These are phyloP conservation scores for Aphelenchoides fujianensis DNA, from an alignment of 1,140 invertebrate species.

Conservation along the genomic window DNA sequence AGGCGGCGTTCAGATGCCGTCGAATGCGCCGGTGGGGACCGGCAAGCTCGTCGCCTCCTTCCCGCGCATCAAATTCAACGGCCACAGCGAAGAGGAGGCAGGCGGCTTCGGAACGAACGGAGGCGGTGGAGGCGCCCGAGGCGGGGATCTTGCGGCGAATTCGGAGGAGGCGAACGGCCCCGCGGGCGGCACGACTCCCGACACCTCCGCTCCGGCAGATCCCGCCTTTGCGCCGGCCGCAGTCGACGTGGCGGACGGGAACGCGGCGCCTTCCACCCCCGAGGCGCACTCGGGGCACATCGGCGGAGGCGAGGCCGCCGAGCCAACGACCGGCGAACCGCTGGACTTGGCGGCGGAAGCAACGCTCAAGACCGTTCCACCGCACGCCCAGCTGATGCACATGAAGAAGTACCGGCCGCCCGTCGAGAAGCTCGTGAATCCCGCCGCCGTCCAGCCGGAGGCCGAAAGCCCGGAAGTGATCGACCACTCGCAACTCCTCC, in stretches of 20 bases:
- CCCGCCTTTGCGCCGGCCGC: neutral
- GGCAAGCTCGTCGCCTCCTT: neutral
- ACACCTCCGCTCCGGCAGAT: neutral
- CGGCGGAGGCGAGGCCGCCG: neutral
- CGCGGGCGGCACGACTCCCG: neutral
- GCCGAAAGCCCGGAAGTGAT: neutral
- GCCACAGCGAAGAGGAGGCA: constrained; percentile 10
- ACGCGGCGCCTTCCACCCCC: neutral
- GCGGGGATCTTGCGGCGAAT: neutral
- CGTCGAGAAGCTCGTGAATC: neutral
- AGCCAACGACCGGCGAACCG: neutral
- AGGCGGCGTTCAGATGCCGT: neutral
- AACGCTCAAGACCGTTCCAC: neutral
- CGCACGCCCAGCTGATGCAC: neutral
- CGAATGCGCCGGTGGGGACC: neutral
- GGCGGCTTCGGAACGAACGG: neutral
- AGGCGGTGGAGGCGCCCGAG: neutral
- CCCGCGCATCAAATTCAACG: constrained; percentile 12
- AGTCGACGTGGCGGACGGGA: neutral
- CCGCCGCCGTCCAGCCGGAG: neutral
- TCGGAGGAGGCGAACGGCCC: no score
- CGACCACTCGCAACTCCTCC: no score
- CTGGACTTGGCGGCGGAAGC: neutral
- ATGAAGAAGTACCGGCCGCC: constrained; percentile 22
- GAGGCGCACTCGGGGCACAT: neutral